Evolutionary conservation across 2,888 invertebrate genomes (phyloP).

Genomic region (Pteria penguin): DNA sequence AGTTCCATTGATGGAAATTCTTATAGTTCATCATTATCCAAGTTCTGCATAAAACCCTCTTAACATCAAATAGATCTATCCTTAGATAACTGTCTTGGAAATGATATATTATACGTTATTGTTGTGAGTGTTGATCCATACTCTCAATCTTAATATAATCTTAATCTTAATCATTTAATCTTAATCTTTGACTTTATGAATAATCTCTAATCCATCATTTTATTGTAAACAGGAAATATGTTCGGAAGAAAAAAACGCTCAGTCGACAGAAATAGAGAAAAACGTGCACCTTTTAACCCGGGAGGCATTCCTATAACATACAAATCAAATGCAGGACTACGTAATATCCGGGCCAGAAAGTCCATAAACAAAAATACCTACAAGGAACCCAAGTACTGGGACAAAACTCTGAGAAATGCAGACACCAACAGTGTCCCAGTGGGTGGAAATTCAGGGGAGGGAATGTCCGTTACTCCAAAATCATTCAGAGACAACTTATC

Average conservation of each 20-base stretch:
- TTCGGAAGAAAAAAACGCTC: neutral
- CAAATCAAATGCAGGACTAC: neutral
- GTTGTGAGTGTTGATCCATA: too few relatives aligned
- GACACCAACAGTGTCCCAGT: neutral
- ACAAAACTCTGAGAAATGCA: neutral
- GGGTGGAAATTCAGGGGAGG: neutral
- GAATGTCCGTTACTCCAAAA: neutral
- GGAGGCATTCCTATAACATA: neutral
- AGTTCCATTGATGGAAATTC: too few relatives aligned
- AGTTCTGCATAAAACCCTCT: too few relatives aligned
- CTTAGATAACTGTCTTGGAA: too few relatives aligned
- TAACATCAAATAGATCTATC: too few relatives aligned
- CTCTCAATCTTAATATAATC: too few relatives aligned
- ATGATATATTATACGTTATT: too few relatives aligned
- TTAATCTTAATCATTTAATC: too few relatives aligned
- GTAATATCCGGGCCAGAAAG: neutral
- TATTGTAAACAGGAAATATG: neutral
- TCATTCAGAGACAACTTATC: neutral
- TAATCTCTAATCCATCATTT: too few relatives aligned
- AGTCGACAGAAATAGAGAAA: neutral
- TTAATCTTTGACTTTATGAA: too few relatives aligned
- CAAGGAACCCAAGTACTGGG: neutral
- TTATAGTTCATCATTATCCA: too few relatives aligned
- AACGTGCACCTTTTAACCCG: neutral
- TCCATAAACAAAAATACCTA: neutral